Conservation (phyloP, 1,140 invertebrate genomes). For the Ips nitidus region DNA sequence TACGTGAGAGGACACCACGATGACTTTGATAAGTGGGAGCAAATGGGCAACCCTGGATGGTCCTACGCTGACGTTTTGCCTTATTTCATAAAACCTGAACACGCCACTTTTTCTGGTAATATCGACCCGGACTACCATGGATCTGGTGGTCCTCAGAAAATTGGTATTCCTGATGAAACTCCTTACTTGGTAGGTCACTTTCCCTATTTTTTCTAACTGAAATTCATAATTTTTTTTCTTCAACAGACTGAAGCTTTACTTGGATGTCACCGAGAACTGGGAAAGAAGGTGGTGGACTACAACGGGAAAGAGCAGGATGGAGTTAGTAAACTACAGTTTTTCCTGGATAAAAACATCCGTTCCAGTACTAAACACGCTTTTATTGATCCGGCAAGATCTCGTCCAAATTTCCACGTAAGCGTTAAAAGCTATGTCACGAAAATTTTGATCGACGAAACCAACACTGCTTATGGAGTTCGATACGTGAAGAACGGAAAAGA, state of each 20-base stretch:
- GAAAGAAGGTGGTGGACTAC: constrained; percentile 56
- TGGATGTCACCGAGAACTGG: constrained; percentile 55
- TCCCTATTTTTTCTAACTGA: neutral
- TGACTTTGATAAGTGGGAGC: constrained; percentile 67
- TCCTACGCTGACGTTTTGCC: constrained; percentile 40
- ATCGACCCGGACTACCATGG: constrained; percentile 28
- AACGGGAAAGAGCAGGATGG: constrained; percentile 66
- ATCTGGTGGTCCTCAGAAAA: constrained; percentile 20
- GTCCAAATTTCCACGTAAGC: constrained; percentile 59
- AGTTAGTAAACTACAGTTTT: constrained; percentile 68
- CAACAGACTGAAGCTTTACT: constrained; percentile 6
- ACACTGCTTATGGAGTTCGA: constrained; percentile 63
- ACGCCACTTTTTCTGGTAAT: constrained; percentile 43
- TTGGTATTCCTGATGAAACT: constrained; percentile 19
- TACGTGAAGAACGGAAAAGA: constrained; percentile 51
- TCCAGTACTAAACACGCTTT: constrained; percentile 60
- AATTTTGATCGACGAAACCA: constrained; percentile 57
- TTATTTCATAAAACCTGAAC: constrained; percentile 42
- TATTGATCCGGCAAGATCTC: constrained; percentile 55
- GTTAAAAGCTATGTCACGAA: constrained; percentile 52
- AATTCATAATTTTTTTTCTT: neutral
- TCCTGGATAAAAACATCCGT: constrained; percentile 57
- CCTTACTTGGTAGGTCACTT: constrained; percentile 10
- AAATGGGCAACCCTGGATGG: constrained; percentile 62
- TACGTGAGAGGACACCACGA: constrained; percentile 77